Evolutionary conservation across 35 echinoderm and acorn worm species (phyloP).

Genomic region (Acanthaster planci): DNA sequence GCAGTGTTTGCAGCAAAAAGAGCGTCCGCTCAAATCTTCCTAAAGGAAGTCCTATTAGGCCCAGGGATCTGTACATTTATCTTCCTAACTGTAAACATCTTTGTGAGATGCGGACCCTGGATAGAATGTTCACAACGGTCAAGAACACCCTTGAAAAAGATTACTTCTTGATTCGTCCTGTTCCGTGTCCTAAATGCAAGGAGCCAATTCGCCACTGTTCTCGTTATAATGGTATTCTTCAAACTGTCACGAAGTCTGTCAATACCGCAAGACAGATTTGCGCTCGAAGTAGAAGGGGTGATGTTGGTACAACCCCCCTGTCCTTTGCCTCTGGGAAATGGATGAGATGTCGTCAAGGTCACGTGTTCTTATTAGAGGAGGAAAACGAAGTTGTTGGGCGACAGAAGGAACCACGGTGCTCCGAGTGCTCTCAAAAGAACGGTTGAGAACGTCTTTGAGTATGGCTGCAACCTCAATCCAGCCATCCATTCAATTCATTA

Average conservation of each 20-base stretch:
- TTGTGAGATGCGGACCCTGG: neutral
- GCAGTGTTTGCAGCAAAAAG: constrained; percentile 68
- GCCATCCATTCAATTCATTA: no score
- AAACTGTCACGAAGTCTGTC: neutral
- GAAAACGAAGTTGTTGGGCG: no score
- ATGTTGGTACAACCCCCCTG: neutral
- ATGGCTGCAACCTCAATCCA: no score
- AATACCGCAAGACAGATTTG: neutral
- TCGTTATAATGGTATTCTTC: neutral
- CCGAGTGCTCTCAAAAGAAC: no score
- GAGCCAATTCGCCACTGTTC: neutral
- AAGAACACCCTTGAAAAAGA: neutral
- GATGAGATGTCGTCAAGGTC: constrained; percentile 3
- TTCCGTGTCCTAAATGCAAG: constrained; percentile 29
- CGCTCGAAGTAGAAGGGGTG: neutral
- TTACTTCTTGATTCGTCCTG: neutral
- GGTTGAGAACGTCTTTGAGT: no score
- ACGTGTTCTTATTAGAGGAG: neutral
- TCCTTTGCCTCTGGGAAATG: neutral
- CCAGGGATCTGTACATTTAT: neutral
- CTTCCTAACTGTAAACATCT: constrained; percentile 10
- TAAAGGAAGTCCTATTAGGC: neutral
- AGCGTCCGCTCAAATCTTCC: constrained; percentile 20
- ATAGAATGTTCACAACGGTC: neutral
- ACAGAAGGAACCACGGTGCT: no score